These are phyloP conservation scores for Cynopterus sphinx DNA, from an alignment of 2,797 vertebrate genomes.

Conservation along the genomic window DNA sequence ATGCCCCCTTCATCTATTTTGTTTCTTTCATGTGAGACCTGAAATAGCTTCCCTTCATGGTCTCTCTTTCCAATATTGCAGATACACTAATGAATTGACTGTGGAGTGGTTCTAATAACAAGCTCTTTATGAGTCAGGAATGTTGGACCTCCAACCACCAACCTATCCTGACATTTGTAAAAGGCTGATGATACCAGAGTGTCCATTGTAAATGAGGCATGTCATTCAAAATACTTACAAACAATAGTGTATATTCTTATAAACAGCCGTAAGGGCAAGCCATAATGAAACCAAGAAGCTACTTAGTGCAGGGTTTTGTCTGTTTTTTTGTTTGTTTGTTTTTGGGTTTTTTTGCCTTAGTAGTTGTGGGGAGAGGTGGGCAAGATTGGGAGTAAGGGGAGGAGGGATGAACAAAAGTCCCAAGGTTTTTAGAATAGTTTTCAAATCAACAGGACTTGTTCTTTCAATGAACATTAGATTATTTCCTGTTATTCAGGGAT, in stretches of 20 bases:
- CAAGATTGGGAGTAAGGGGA: neutral
- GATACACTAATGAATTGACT: neutral
- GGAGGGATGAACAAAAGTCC: neutral
- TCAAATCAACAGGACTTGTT: conserved; percentile 48
- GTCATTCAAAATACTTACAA: neutral
- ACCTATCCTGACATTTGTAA: neutral
- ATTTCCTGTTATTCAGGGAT: conserved; percentile 51
- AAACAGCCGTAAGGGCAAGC: neutral
- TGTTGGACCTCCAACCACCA: neutral
- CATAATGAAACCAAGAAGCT: neutral
- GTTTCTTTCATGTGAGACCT: neutral
- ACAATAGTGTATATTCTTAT: neutral
- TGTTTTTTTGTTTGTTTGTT: neutral
- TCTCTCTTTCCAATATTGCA: neutral
- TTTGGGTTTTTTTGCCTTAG: neutral
- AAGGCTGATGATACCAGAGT: neutral
- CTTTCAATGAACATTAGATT: conserved; percentile 34
- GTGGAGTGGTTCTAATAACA: conserved; percentile 1
- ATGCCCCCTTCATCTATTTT: neutral
- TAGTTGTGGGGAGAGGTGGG: neutral
- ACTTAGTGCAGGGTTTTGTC: neutral
- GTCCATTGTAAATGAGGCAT: neutral
- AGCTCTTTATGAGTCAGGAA: neutral
- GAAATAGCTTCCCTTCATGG: neutral
- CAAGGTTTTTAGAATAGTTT: conserved; percentile 30